Evolutionary conservation across 2,888 invertebrate species (phyloP).

Genomic region (Zaprionus lineosus): DNA sequence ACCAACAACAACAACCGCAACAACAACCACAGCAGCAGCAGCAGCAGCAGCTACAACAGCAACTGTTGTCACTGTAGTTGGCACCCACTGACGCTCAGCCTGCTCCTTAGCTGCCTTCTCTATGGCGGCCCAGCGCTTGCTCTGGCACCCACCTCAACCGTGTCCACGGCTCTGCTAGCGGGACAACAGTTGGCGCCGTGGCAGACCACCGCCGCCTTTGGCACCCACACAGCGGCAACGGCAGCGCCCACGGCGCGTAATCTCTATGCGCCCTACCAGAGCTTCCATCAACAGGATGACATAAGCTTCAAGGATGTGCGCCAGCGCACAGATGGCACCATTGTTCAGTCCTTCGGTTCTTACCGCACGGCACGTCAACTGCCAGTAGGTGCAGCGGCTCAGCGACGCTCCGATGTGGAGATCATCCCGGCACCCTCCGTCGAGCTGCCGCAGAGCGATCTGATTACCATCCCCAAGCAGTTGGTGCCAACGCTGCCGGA

Average conservation of each 20-base stretch:
- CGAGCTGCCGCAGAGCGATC: constrained; percentile 66
- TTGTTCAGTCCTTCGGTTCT: constrained; percentile 80
- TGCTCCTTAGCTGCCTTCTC: constrained; percentile 45
- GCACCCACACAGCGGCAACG: constrained; percentile 23
- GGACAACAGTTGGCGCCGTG: constrained; percentile 69
- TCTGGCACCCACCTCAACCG: constrained; percentile 47
- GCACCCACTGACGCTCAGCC: constrained; percentile 29
- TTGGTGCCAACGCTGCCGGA: constrained; percentile 71
- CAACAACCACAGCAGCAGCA: constrained; percentile 23
- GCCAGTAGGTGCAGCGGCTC: constrained; percentile 36
- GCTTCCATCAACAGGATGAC: constrained; percentile 81
- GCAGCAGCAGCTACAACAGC: constrained; percentile 47
- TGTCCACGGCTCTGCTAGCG: constrained; percentile 53
- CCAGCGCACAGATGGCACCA: constrained; percentile 78
- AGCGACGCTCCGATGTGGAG: constrained; percentile 77
- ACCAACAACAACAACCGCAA: constrained; percentile 73
- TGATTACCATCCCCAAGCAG: constrained; percentile 79
- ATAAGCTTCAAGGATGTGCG: constrained; percentile 79
- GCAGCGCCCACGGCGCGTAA: constrained; percentile 77
- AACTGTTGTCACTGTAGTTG: constrained; percentile 27
- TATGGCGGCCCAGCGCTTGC: constrained; percentile 18
- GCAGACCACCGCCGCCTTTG: constrained; percentile 50
- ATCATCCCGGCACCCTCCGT: constrained; percentile 73
- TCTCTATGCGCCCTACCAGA: constrained; percentile 81
- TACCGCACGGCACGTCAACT: constrained; percentile 71